phyloP scores from a whole-genome alignment of 2,113 vertebrate genomes.

The Coptodon bakossiorum region DNA sequence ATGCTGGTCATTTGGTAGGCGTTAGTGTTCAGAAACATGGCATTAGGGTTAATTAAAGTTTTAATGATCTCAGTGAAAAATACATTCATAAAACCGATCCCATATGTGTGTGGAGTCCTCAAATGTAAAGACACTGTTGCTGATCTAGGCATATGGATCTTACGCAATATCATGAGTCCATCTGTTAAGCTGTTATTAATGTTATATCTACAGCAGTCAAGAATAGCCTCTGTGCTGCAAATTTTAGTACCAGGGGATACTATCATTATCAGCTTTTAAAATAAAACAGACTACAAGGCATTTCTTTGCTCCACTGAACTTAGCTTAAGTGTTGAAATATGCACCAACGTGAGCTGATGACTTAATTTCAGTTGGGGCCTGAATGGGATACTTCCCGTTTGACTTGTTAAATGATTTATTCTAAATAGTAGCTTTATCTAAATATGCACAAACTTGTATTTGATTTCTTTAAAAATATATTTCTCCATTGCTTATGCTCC shows the following conservation, averaged over 20 bases:
- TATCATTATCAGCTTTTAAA: neutral
- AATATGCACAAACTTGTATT: neutral
- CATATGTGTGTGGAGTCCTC: neutral
- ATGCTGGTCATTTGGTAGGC: neutral
- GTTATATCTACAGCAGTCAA: neutral
- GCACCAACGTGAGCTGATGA: neutral
- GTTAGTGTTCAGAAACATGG: neutral
- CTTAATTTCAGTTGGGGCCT: neutral
- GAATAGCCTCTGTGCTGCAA: neutral
- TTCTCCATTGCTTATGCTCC: neutral
- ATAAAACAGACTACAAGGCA: neutral
- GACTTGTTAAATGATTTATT: neutral
- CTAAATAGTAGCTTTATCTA: neutral
- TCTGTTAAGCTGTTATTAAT: neutral
- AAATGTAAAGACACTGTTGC: neutral
- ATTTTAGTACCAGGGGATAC: neutral
- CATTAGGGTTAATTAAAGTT: neutral
- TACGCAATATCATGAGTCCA: neutral
- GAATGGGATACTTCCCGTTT: neutral
- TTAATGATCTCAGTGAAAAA: neutral
- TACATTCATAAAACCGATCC: neutral
- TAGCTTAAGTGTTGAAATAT: neutral
- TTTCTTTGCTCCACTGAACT: neutral
- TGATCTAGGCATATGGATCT: neutral
- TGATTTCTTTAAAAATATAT: accelerated